Conservation (phyloP, 2,797 vertebrate species). For the Pachyuromys duprasi region DNA sequence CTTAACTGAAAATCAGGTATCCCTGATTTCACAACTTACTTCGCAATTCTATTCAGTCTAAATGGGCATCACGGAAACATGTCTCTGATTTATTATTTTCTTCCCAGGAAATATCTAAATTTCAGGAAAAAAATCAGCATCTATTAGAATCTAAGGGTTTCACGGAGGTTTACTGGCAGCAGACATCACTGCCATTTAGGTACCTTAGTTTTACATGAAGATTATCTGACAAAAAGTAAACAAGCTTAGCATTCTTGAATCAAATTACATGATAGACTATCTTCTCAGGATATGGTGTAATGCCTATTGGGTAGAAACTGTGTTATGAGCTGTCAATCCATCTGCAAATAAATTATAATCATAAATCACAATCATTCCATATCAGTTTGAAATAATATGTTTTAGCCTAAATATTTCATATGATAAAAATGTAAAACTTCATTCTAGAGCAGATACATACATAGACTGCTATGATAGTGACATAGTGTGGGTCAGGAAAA, state of each 20-base stretch:
- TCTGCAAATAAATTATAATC: background rate
- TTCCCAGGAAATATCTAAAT: background rate
- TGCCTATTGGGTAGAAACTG: background rate
- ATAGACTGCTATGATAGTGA: background rate
- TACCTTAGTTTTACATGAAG: background rate
- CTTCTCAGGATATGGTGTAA: background rate
- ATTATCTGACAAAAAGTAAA: background rate
- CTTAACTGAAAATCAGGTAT: background rate
- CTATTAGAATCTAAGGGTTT: background rate
- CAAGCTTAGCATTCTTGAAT: background rate
- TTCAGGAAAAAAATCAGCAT: background rate
- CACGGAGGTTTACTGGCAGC: background rate
- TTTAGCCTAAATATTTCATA: background rate
- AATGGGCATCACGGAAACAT: background rate
- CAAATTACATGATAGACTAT: background rate
- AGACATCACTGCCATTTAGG: background rate
- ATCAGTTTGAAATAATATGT: background rate
- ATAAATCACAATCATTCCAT: background rate
- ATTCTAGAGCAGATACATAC: background rate
- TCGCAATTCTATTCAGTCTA: background rate
- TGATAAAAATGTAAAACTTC: background rate
- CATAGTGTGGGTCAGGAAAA: background rate
- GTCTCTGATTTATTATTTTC: constrained; percentile 9
- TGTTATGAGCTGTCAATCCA: background rate
- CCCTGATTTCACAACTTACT: background rate